Base-by-base conservation (phyloP, 2,797 vertebrate genomes). In the Triplophysa bombifrons region DNA sequence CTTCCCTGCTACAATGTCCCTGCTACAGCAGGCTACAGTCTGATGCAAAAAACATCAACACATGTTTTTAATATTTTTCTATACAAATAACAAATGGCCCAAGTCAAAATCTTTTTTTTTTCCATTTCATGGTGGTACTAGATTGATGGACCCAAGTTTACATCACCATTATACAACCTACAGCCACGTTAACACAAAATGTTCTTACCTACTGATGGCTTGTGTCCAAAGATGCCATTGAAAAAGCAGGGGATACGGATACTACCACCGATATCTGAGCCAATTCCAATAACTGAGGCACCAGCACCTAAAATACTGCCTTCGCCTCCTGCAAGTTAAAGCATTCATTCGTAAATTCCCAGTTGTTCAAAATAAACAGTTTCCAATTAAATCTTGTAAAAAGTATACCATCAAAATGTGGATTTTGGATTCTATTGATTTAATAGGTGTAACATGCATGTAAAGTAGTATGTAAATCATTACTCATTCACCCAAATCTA, bases 161-260 rank as follows among this genome's bases (percentile, higher is more conserved):
- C 30, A 34, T 5, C 38, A 41, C 8, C 8, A 11, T 41, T 41
- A 41, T 41, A 10, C 5, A 38, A 38, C 9, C 41, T 55, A 55
- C 17, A 7, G 38, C 53, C n/a, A 55, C 27, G 48, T 0, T 9
- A 60, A 73, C 53, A 73, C n/a, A 65, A 14, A 16, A 5, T 30
- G 5, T 51, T 68, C 72, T 63, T 81, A 98, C 97, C 95, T 85
- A 95, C 85, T 0, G 94, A 95, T 80, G 95, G 92, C 82, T 98
- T 98, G 83, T 98, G 97, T 79, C 97, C 97, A 25, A 96, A 98
- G 86, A 98, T 80, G 0, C 97, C 96, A 1, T 95, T 96, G 88
- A 97, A 97, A 90, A 97, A 98, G 67, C 92, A 94, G 0, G 97
- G 97, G 73, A 98, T 94, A 0, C 96, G 94, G 88, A 98, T 98